phyloP scores from a whole-genome alignment of 2,797 vertebrate genomes.

The Ciconia nigra region DNA sequence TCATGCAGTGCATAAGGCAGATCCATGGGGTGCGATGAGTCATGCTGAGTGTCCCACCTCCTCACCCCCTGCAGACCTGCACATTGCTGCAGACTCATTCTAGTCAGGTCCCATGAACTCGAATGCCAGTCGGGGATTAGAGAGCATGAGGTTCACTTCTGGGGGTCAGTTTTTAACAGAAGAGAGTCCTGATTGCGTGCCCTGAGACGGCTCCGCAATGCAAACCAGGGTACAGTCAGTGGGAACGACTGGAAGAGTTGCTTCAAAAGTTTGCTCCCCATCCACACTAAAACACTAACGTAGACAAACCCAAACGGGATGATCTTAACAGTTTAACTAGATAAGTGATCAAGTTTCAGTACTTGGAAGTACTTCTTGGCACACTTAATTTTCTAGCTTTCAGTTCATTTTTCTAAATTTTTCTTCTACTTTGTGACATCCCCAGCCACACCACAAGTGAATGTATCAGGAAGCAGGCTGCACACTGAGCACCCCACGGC shows the following conservation, averaged over 20 bases:
- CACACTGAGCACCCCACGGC: fast-evolving
- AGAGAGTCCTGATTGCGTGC: fast-evolving
- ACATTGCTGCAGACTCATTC: neutral
- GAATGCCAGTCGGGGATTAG: neutral
- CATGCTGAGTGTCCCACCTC: fast-evolving
- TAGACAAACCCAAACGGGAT: neutral
- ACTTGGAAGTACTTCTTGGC: neutral
- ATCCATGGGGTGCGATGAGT: fast-evolving
- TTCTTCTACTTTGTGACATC: neutral
- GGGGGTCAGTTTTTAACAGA: neutral
- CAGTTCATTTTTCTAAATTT: neutral
- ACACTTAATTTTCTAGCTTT: neutral
- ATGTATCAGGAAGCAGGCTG: neutral
- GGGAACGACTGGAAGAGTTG: fast-evolving
- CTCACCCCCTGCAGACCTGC: neutral
- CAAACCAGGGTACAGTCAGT: neutral
- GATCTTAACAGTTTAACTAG: neutral
- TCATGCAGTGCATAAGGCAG: neutral
- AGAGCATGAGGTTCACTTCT: neutral
- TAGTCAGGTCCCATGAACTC: neutral
- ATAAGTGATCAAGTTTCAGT: neutral
- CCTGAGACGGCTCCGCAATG: fast-evolving
- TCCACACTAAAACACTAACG: neutral
- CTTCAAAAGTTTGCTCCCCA: neutral
- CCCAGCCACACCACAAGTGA: neutral